Conservation (phyloP, 2,113 vertebrate genomes). For the Canis aureus region DNA sequence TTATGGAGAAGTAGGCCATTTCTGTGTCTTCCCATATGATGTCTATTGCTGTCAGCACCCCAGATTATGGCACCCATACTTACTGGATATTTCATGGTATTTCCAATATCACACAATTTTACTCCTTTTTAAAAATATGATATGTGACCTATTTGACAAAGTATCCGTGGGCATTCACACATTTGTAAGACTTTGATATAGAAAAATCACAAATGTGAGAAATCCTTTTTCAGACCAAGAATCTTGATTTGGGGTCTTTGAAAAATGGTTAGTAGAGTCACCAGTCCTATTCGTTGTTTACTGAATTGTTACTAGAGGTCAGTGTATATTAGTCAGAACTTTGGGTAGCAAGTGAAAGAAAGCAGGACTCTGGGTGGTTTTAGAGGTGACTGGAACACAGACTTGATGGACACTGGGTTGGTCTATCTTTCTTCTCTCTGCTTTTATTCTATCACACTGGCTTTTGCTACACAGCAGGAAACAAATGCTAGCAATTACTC, state of each 20-base stretch:
- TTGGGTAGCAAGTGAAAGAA: not conserved
- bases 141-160: not conserved
- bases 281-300: not conserved
- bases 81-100: not conserved
- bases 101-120: not conserved
- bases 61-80: not conserved
- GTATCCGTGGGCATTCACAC: not conserved
- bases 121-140: not conserved
- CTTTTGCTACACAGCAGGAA: not conserved
- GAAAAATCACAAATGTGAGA: not conserved
- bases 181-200: slow-evolving; percentile 26
- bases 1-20: not conserved
- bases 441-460: not conserved
- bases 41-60: not conserved
- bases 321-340: not conserved
- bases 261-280: not conserved
- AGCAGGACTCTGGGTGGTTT: not conserved
- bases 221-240: not conserved
- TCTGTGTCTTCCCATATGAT: not conserved
- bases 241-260: not conserved
- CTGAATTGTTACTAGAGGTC: not conserved
- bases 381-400: not conserved
- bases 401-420: not conserved
- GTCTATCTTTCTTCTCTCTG: not conserved
- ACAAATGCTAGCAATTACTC: not conserved